Conservation (phyloP, 2,113 vertebrate genomes). For the Dromiciops gliroides region DNA sequence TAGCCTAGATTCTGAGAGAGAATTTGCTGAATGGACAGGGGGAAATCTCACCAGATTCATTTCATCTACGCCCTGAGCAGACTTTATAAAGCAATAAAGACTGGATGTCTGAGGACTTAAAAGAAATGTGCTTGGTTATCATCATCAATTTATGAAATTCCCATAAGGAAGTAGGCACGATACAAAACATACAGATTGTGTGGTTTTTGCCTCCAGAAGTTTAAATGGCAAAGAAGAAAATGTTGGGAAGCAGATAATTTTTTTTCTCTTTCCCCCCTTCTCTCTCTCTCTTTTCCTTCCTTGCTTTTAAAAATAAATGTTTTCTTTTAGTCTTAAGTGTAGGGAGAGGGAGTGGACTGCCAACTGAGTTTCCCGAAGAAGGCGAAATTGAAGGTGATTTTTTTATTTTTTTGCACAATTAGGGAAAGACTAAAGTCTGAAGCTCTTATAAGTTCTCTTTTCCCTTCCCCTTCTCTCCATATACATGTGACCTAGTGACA, state of each 20-base stretch:
- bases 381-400: not conserved
- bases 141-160: slow-evolving; percentile 77
- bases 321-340: not conserved
- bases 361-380: not conserved
- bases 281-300: slow-evolving; percentile 24
- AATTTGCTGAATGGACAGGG: slow-evolving; percentile 46
- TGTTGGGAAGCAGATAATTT: slow-evolving; percentile 52
- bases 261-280: slow-evolving; percentile 23
- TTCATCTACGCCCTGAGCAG: slow-evolving; percentile 68
- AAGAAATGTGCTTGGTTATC: slow-evolving; percentile 72
- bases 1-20: not conserved
- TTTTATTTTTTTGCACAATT: not conserved
- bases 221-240: slow-evolving; percentile 56
- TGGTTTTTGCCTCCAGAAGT: slow-evolving; percentile 41
- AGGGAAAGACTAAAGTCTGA: not conserved
- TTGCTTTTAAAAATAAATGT: not conserved
- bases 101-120: slow-evolving; percentile 72
- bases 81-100: slow-evolving; percentile 74
- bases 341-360: not conserved
- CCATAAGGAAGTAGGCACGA: slow-evolving; percentile 64
- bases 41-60: slow-evolving; percentile 56
- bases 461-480: not conserved
- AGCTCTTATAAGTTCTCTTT: not conserved
- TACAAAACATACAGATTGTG: slow-evolving; percentile 64
- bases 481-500: not conserved